phyloP scores from a whole-genome alignment of 2,888 invertebrate genomes.

The Torymus auratus region DNA sequence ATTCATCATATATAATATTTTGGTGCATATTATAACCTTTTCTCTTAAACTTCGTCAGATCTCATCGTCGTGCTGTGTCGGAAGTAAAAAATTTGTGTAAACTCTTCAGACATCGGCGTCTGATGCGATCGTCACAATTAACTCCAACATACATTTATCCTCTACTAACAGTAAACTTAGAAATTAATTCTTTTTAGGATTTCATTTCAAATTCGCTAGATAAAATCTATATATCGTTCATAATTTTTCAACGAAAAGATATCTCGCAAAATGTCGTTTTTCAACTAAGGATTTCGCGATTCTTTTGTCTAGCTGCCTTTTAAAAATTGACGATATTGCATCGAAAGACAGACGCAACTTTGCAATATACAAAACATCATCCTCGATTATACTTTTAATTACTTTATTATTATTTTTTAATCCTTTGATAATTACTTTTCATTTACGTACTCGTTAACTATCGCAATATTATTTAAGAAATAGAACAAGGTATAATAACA shows the following conservation, averaged over 20 bases:
- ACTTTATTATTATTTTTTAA: conserved; percentile 8
- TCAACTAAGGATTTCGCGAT: conserved; percentile 27
- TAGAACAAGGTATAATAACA: conserved; percentile 68
- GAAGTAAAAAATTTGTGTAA: conserved; percentile 56
- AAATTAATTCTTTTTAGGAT: conserved; percentile 37
- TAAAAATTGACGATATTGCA: conserved; percentile 48
- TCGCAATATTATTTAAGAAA: conserved; percentile 68
- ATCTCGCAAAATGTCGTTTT: conserved; percentile 17
- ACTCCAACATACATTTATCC: conserved; percentile 54
- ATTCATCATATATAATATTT: conserved; percentile 53
- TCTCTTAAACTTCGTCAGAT: conserved; percentile 45
- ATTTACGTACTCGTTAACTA: conserved; percentile 62
- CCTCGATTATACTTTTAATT: conserved; percentile 31
- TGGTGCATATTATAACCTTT: conserved; percentile 56
- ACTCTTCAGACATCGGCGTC: conserved; percentile 56
- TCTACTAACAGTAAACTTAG: conserved; percentile 57
- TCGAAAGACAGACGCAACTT: conserved; percentile 44
- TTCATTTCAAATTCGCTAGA: conserved; percentile 29
- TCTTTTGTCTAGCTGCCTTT: conserved; percentile 20
- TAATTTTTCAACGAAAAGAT: conserved; percentile 32
- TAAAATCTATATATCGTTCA: conserved; percentile 54
- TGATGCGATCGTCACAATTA: conserved; percentile 56
- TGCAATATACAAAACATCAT: conserved; percentile 43
- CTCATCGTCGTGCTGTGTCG: conserved; percentile 43
- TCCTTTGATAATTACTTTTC: conserved; percentile 31